A percentile compares a stretch with the other conserved stretches of the same genome.
Evolutionary conservation across 2,888 invertebrate genomes (phyloP).

Genomic region (Drosophila helvetica): DNA sequence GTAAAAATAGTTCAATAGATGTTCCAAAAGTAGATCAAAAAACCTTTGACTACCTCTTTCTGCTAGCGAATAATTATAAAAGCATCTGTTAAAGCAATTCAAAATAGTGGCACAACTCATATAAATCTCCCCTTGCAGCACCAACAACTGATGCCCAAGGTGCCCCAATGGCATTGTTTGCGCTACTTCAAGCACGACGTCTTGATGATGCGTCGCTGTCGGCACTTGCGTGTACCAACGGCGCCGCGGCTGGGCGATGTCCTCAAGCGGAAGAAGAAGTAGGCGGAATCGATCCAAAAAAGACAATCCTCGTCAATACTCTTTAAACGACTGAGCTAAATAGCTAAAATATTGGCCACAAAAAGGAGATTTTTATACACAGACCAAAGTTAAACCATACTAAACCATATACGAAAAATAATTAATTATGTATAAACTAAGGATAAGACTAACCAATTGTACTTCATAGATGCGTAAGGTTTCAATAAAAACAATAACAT

Average conservation of each 20-base stretch:
- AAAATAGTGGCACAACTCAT: neutral
- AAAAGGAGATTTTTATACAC: neutral
- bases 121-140: slow-evolving; percentile 84
- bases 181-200: slow-evolving; percentile 91
- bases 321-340: slow-evolving; percentile 67
- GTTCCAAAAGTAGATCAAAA: neutral
- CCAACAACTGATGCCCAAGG: slow-evolving; percentile 88
- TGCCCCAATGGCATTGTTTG: slow-evolving; percentile 94
- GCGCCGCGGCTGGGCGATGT: slow-evolving; percentile 79
- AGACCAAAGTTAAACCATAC: slow-evolving; percentile 54
- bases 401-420: slow-evolving; percentile 48
- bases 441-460: slow-evolving; percentile 70
- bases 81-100: neutral
- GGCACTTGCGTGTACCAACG: slow-evolving; percentile 87
- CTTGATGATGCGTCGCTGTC: slow-evolving; percentile 89
- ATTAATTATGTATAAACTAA: slow-evolving; percentile 34
- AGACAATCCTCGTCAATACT: slow-evolving; percentile 44
- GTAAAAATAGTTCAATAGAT: neutral
- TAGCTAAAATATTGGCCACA: slow-evolving; percentile 13
- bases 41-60: neutral
- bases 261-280: slow-evolving; percentile 69
- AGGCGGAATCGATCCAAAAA: slow-evolving; percentile 46
- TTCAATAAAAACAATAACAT: slow-evolving; percentile 54
- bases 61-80: neutral
- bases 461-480: slow-evolving; percentile 73